phyloP scores from a whole-genome alignment of 2,113 vertebrate species.

The Caloenas nicobarica region DNA sequence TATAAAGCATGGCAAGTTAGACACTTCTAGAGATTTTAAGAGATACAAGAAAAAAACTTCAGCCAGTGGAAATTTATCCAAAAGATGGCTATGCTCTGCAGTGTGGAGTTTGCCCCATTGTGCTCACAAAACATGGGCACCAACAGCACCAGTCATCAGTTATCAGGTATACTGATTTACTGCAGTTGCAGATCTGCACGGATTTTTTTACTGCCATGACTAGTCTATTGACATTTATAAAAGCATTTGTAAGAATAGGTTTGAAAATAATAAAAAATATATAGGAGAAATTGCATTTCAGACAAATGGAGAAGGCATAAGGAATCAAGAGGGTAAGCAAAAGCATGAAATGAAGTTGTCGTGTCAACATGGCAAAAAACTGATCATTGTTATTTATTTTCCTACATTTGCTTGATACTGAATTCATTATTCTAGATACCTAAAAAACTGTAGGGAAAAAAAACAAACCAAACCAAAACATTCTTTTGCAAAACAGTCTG shows the following conservation, averaged over 20 bases:
- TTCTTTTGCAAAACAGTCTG: neutral
- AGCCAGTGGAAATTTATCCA: neutral
- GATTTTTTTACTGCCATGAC: neutral
- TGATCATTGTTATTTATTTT: neutral
- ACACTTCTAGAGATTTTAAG: neutral
- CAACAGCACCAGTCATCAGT: neutral
- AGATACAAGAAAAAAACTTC: neutral
- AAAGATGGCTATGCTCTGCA: neutral
- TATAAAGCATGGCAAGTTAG: neutral
- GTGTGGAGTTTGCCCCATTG: neutral
- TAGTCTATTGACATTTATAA: neutral
- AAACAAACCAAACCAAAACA: no score
- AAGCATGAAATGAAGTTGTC: neutral
- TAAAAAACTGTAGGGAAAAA: neutral
- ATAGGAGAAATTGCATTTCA: neutral
- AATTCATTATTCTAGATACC: neutral
- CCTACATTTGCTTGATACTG: neutral
- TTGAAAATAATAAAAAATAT: neutral
- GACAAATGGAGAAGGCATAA: neutral
- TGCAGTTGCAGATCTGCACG: neutral
- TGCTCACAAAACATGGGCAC: accelerated
- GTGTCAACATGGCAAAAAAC: neutral
- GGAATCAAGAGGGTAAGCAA: neutral
- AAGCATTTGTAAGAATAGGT: neutral
- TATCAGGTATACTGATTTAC: accelerated